Evolutionary conservation across 2,888 invertebrate genomes (phyloP).

Genomic region (Cryptocephalus moraei): DNA sequence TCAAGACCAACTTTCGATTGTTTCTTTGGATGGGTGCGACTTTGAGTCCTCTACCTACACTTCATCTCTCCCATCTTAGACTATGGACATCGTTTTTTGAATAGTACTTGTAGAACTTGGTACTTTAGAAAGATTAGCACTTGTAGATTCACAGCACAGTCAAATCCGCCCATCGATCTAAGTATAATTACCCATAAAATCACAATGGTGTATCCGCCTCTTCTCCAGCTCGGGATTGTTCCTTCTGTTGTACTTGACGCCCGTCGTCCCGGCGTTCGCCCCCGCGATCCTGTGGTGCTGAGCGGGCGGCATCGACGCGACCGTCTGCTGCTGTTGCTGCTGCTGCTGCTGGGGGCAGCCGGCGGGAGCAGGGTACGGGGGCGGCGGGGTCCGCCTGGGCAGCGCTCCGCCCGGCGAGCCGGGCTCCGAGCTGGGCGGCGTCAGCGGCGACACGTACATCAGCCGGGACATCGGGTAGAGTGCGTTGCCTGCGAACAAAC

Average conservation of each 20-base stretch:
- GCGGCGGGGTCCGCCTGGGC: slow-evolving; percentile 63
- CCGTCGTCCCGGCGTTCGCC: slow-evolving; percentile 25
- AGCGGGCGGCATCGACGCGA: slow-evolving; percentile 20
- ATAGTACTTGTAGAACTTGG: no score
- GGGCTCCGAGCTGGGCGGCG: slow-evolving; percentile 81
- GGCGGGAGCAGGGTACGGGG: slow-evolving; percentile 60
- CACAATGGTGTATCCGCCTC: slow-evolving; percentile 90
- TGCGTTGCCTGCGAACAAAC: slow-evolving; percentile 27
- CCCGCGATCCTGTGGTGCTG: slow-evolving; percentile 6
- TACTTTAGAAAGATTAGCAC: no score
- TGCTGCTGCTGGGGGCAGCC: slow-evolving; percentile 24
- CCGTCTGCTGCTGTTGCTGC: slow-evolving; percentile 7
- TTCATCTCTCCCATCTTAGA: no score
- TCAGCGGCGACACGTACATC: slow-evolving; percentile 75
- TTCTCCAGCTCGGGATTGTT: slow-evolving; percentile 97
- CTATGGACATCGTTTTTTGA: no score
- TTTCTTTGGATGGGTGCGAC: no score
- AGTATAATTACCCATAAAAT: slow-evolving; percentile 76
- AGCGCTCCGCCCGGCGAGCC: slow-evolving; percentile 69
- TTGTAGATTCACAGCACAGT: no score
- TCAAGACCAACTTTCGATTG: no score
- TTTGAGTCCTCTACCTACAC: no score
- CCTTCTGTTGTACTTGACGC: slow-evolving; percentile 76
- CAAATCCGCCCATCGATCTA: no score
- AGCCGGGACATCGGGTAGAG: slow-evolving; percentile 48